phyloP scores from a whole-genome alignment of 2,888 invertebrate genomes.

The Margaritifera margaritifera region DNA sequence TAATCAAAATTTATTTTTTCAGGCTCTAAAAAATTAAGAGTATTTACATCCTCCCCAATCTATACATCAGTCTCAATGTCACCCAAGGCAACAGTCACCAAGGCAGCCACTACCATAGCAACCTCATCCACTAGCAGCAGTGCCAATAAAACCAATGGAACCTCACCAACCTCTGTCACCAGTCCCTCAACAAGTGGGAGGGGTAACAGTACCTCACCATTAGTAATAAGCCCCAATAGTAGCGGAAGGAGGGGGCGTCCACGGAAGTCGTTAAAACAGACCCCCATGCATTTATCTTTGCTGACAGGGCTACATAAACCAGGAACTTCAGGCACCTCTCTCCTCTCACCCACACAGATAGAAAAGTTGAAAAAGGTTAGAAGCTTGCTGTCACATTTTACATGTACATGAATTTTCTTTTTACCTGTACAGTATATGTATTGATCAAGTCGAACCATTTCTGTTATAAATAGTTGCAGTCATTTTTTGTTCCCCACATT shows the following conservation, averaged over 20 bases:
- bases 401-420: too few species aligned
- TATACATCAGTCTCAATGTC: slow-evolving; percentile 19
- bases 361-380: slow-evolving; percentile 19
- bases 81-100: slow-evolving; percentile 22
- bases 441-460: too few species aligned
- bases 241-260: slow-evolving; percentile 20
- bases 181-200: not conserved
- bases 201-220: not conserved
- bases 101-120: slow-evolving; percentile 22
- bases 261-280: slow-evolving; percentile 24
- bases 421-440: too few species aligned
- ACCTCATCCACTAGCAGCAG: slow-evolving; percentile 29
- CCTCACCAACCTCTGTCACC: slow-evolving; percentile 2
- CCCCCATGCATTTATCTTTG: slow-evolving; percentile 34
- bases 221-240: slow-evolving; percentile 5
- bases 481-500: too few species aligned
- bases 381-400: too few species aligned
- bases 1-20: too few species aligned
- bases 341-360: slow-evolving; percentile 39
- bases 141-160: slow-evolving; percentile 19
- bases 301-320: slow-evolving; percentile 17
- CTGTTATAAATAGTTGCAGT: too few species aligned
- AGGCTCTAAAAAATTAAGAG: slow-evolving; percentile 8
- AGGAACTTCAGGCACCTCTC: slow-evolving; percentile 27
- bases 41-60: slow-evolving; percentile 26